These are phyloP conservation scores for Parnassius glacialis DNA, from an alignment of 2,888 invertebrate genomes.

Conservation along the genomic window DNA sequence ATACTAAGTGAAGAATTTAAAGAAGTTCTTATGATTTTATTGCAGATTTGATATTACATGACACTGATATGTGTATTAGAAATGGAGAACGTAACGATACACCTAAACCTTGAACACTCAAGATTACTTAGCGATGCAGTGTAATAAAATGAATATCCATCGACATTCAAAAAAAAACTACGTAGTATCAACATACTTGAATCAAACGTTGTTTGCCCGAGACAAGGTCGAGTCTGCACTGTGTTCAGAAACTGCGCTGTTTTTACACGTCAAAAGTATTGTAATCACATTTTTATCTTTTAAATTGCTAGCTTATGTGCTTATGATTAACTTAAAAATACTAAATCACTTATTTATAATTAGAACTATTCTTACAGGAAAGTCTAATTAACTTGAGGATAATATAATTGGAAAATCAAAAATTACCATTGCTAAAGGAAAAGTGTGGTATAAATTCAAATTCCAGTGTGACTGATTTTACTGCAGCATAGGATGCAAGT, in stretches of 20 bases:
- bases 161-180: constrained; percentile 22
- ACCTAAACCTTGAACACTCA: constrained; percentile 23
- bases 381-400: too few relatives aligned
- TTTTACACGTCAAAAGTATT: constrained; percentile 13
- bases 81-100: constrained; percentile 24
- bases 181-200: constrained; percentile 12
- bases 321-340: too few relatives aligned
- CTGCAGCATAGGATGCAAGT: constrained; percentile 20
- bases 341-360: too few relatives aligned
- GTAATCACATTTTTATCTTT: background rate
- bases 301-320: too few relatives aligned
- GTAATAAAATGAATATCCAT: constrained; percentile 17
- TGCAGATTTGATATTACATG: constrained; percentile 14
- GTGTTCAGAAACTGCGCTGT: background rate
- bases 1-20: constrained; percentile 13
- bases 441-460: background rate
- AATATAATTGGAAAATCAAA: too few relatives aligned
- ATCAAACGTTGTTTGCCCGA: constrained; percentile 11
- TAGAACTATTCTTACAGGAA: too few relatives aligned
- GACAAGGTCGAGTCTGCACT: constrained; percentile 21
- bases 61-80: constrained; percentile 24
- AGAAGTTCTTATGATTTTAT: constrained; percentile 12
- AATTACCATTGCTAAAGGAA: background rate
- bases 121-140: constrained; percentile 21
- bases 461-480: background rate